Evolutionary conservation across 2,888 invertebrate genomes (phyloP), one percentile per base, ranked within the genome.

Genomic region (Gibbula magus): DNA sequence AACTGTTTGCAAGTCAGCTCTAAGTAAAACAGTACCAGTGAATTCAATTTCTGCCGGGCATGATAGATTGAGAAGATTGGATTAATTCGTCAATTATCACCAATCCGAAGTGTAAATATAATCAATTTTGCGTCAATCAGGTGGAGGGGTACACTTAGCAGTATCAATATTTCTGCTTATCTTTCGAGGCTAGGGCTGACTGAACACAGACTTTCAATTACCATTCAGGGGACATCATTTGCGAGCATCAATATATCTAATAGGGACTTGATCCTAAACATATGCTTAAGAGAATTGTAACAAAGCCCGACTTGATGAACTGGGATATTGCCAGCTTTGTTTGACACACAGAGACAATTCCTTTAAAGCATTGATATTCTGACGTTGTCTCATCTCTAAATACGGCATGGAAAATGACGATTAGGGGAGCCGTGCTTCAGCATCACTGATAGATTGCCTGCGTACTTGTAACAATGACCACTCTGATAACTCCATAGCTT

Each of bases 151-250:
- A 39, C 70, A 70, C 35, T 70, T 39, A 70, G 70, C 39, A 35
- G 70, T 70, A 70, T 70, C 70, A 70, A 70, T 70, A 70, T 70
- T 70, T 35, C 70, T 70, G 70, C 70, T 70, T 70, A 70, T 70
- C 70, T 70, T 39, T 16, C n/a, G 39, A 20, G 70, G 70, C n/a
- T 70, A 18, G 70, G 70, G 35, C 35, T 39, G 13, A 39, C 35
- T 39, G 70, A 35, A 70, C 70, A 70, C 25, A 35, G 70, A 70
- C 70, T 70, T 70, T 70, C 70, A 70, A 70, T 70, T 70, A 70
- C 39, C 35, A 32, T 70, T 39, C 70, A 10, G 39, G 29, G 35
- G 70, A 70, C 39, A 20, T 70, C 70, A 10, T 32, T 70, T 70
- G 70, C 29, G 29, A 10, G 61, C 61, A 61, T 61, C 61, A 61